A percentile compares a stretch with the other conserved stretches of the same genome.
Evolutionary conservation across 2,797 vertebrate species (phyloP).

Genomic region (Propithecus deckenii): DNA sequence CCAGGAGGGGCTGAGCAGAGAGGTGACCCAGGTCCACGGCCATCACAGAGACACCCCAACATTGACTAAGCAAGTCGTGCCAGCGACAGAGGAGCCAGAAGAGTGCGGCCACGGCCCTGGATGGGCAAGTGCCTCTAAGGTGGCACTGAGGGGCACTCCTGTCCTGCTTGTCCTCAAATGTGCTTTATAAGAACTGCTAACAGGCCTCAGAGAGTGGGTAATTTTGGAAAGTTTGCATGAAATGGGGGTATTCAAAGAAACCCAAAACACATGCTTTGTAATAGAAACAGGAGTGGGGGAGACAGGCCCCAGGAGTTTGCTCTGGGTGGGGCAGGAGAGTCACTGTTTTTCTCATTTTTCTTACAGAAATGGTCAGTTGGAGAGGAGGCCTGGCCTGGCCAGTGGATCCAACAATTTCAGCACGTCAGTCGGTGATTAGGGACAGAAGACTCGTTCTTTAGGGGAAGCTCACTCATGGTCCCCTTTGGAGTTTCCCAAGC

Average conservation of each 20-base stretch:
- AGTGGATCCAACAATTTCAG: background rate
- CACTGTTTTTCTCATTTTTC: background rate
- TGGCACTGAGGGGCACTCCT: rapidly evolving
- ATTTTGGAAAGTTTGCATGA: background rate
- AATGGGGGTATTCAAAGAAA: background rate
- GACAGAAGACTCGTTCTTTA: background rate
- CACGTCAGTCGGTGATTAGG: background rate
- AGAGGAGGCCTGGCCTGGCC: background rate
- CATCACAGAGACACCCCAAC: background rate
- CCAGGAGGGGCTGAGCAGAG: background rate
- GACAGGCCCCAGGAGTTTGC: background rate
- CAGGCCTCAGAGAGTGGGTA: too few species aligned
- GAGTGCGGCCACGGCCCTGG: background rate
- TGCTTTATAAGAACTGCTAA: background rate
- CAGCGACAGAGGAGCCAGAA: too few species aligned
- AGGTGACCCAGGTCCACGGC: rapidly evolving
- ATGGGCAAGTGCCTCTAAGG: rapidly evolving
- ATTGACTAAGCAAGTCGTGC: background rate
- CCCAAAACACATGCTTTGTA: too few species aligned
- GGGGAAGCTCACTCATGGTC: background rate
- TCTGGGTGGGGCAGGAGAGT: background rate
- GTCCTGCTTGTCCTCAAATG: background rate
- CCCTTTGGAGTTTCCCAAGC: background rate
- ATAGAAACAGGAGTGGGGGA: background rate
- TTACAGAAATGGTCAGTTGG: background rate